phyloP scores from a whole-genome alignment of 2,888 invertebrate species.

The Pardosa pseudoannulata region DNA sequence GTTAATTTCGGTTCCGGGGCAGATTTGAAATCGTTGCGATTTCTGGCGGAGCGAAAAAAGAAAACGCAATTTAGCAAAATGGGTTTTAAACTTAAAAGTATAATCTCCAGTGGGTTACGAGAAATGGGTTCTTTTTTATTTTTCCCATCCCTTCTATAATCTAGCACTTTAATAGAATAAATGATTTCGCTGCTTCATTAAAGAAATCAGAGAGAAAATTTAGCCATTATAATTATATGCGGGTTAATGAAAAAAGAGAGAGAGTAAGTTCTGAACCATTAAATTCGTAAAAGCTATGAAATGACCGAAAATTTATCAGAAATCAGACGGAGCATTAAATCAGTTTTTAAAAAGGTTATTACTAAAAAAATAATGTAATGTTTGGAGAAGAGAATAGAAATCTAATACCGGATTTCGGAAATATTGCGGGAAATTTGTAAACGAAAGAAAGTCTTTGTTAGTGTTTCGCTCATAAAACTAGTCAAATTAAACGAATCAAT shows the following conservation, averaged over 20 bases:
- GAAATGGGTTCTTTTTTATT: neutral
- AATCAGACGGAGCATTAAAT: neutral
- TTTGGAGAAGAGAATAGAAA: no score
- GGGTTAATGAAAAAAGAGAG: neutral
- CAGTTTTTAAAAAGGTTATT: neutral
- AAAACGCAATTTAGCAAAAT: neutral
- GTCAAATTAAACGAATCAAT: no score
- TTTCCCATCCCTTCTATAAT: neutral
- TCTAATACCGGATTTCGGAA: no score
- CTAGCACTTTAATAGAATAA: neutral
- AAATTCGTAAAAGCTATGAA: neutral
- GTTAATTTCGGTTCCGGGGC: slow-evolving; percentile 29
- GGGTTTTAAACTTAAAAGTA: neutral
- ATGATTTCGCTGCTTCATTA: neutral
- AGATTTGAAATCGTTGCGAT: neutral
- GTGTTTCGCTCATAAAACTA: no score
- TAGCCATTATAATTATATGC: neutral
- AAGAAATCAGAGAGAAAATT: neutral
- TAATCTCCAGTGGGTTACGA: neutral
- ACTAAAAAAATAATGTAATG: no score
- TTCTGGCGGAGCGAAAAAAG: neutral
- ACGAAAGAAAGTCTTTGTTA: no score
- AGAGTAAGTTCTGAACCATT: neutral
- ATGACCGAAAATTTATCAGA: neutral
- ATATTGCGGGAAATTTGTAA: no score